These are phyloP conservation scores for Syngnathus floridae DNA, from an alignment of 2,113 vertebrate genomes.

Conservation along the genomic window DNA sequence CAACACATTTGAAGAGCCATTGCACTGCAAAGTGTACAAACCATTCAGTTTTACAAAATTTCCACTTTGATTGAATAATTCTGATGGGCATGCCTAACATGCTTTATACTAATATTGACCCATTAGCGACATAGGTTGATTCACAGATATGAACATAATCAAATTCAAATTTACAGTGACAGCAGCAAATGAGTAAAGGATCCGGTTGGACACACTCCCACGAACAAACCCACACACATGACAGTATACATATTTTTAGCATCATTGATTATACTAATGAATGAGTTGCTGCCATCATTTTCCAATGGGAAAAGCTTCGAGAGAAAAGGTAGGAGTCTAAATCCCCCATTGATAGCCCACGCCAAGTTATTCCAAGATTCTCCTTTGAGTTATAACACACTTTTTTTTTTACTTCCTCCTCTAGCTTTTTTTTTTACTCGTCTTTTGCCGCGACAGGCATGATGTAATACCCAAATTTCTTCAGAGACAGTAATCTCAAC, in stretches of 20 bases:
- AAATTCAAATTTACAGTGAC: background rate
- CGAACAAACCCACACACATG: slow-evolving; percentile 4
- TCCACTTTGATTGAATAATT: background rate
- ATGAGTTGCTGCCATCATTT: slow-evolving; percentile 66
- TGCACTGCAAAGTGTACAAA: background rate
- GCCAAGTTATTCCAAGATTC: slow-evolving; percentile 54
- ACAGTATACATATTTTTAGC: slow-evolving; percentile 43
- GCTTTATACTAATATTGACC: background rate
- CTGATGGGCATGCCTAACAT: background rate
- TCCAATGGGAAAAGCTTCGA: slow-evolving; percentile 60
- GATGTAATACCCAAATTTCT: slow-evolving; percentile 65
- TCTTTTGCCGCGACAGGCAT: slow-evolving; percentile 45
- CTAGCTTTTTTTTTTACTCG: slow-evolving; percentile 8
- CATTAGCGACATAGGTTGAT: background rate
- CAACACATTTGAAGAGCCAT: background rate
- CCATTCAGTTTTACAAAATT: background rate
- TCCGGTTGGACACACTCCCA: slow-evolving; percentile 2
- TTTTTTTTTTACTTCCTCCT: background rate
- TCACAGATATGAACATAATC: background rate
- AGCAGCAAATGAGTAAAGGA: slow-evolving; percentile 14
- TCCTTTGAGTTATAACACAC: slow-evolving; percentile 49
- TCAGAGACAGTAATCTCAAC: slow-evolving; percentile 55
- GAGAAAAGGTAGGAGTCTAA: slow-evolving; percentile 52
- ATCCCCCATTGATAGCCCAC: slow-evolving; percentile 50
- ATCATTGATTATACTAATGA: slow-evolving; percentile 69